These are phyloP conservation scores for Pogonomyrmex barbatus DNA, from an alignment of 1,140 invertebrate genomes.

Conservation along the genomic window DNA sequence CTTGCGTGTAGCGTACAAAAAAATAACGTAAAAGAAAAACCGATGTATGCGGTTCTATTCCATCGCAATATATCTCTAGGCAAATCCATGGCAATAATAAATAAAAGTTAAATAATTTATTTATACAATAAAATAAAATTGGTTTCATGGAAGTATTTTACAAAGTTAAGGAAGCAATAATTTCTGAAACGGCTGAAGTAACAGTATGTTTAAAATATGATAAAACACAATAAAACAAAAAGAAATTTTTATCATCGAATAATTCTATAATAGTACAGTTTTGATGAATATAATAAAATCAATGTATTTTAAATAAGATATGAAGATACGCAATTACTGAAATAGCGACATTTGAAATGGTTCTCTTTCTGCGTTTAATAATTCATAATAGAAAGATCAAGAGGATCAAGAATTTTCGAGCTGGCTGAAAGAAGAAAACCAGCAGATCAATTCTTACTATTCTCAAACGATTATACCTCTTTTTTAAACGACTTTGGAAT, in stretches of 20 bases:
- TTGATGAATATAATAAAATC: not conserved
- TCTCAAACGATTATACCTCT: conserved; percentile 9
- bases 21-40: not conserved
- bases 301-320: conserved; percentile 18
- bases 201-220: not conserved
- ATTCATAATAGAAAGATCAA: not conserved
- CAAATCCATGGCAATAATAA: not conserved
- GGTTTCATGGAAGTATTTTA: not conserved
- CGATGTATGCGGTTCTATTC: not conserved
- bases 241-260: not conserved
- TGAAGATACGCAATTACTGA: not conserved
- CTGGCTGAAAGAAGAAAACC: not conserved
- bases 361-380: not conserved
- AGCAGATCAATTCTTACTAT: conserved; percentile 7
- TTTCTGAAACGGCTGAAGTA: not conserved
- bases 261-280: not conserved
- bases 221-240: not conserved
- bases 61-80: not conserved
- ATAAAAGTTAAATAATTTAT: conserved; percentile 28
- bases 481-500: not conserved
- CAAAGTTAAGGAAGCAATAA: not conserved
- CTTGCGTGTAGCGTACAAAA: not conserved
- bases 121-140: conserved; percentile 9
- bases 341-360: not conserved
- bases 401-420: not conserved